Evolutionary conservation across 2,113 vertebrate species (phyloP).

Genomic region (Alces alces): DNA sequence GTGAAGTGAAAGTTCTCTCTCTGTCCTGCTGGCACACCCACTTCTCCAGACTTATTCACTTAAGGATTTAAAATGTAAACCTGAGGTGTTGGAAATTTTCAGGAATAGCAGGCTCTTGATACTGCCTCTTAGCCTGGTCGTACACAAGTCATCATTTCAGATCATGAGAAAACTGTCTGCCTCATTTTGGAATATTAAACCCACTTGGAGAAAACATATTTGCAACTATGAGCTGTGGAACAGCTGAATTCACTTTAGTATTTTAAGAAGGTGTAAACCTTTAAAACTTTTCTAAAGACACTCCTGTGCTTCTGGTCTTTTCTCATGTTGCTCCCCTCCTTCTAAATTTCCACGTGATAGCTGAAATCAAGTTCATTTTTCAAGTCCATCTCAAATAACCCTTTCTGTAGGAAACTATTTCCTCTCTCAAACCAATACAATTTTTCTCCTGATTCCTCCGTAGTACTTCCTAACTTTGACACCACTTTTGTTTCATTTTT

Average conservation of each 20-base stretch:
- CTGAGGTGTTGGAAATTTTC: not conserved
- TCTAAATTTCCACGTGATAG: not conserved
- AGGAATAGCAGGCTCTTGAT: not conserved
- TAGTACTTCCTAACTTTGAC: not conserved
- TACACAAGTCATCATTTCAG: not conserved
- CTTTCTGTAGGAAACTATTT: not conserved
- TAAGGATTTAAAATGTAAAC: not conserved
- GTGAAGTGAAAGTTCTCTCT: not conserved
- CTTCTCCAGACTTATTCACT: not conserved
- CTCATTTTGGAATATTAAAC: not conserved
- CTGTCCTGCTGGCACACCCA: not conserved
- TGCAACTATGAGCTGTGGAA: not conserved
- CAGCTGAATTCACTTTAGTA: not conserved
- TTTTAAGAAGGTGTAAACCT: not conserved
- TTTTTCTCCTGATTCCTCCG: not conserved
- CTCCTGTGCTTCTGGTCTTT: not conserved
- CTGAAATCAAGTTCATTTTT: constrained; percentile 4
- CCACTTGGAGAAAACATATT: not conserved
- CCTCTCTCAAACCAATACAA: not conserved
- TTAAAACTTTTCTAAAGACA: not conserved
- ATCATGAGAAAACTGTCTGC: not conserved
- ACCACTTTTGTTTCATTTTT: constrained; percentile 21
- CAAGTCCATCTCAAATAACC: not conserved
- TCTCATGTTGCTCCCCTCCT: not conserved
- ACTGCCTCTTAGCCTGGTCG: not conserved